Percentiles rank a stretch among this genome's conserved stretches.
phyloP scores from a whole-genome alignment of 2,888 invertebrate species.

The Orchesella flavescens region DNA sequence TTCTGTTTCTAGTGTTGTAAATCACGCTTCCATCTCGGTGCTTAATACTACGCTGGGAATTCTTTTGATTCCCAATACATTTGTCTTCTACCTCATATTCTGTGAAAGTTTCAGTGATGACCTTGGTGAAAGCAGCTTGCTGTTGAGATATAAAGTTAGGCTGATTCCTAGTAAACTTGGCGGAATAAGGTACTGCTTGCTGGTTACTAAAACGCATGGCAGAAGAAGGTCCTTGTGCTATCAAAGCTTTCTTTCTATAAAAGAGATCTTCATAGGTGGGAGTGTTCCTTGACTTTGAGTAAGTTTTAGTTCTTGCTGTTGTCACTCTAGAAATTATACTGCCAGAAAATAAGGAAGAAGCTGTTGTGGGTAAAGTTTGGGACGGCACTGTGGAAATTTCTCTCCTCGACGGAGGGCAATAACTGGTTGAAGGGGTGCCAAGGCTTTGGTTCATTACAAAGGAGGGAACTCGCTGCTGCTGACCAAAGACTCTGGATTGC shows the following conservation, averaged over 20 bases:
- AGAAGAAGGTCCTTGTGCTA: neutral
- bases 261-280: conserved; percentile 24
- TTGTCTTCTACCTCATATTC: conserved; percentile 30
- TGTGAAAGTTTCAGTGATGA: conserved; percentile 26
- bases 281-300: neutral
- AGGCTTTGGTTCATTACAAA: too few relatives aligned
- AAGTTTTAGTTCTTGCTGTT: neutral
- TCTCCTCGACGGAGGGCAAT: too few relatives aligned
- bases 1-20: neutral
- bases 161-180: neutral
- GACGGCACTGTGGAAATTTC: too few relatives aligned
- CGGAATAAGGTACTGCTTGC: neutral
- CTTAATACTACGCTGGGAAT: neutral
- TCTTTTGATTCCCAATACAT: too few relatives aligned
- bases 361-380: too few relatives aligned
- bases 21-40: neutral
- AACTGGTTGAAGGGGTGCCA: too few relatives aligned
- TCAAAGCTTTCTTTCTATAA: conserved; percentile 24
- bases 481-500: too few relatives aligned
- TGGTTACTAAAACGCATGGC: neutral
- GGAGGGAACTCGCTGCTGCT: too few relatives aligned
- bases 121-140: conserved; percentile 6
- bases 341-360: neutral
- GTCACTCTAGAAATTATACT: neutral
- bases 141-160: neutral